phyloP scores from a whole-genome alignment of 2,888 invertebrate genomes.

The Malthinus flaveolus region DNA sequence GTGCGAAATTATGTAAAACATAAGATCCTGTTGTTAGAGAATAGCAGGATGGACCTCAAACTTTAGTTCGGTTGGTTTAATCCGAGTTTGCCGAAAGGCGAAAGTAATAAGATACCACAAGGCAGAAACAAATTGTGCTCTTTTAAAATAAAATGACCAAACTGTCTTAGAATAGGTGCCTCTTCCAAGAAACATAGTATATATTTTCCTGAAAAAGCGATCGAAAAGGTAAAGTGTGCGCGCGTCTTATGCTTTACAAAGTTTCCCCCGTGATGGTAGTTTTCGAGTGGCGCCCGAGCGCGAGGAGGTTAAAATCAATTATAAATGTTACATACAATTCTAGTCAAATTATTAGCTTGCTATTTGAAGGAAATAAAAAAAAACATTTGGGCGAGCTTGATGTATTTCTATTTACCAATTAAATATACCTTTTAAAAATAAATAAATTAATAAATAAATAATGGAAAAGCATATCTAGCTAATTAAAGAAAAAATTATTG shows the following conservation, averaged over 20 bases:
- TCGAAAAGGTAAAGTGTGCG: too few species aligned
- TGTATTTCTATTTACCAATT: constrained; percentile 28
- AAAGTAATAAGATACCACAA: too few species aligned
- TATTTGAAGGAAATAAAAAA: constrained; percentile 18
- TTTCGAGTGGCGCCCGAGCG: constrained; percentile 10
- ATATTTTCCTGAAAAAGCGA: too few species aligned
- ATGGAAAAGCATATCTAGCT: constrained; percentile 53
- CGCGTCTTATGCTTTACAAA: neutral
- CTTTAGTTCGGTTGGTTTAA: too few species aligned
- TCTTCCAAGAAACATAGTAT: too few species aligned
- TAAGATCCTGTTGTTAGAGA: too few species aligned
- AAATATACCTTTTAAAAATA: constrained; percentile 36
- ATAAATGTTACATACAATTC: constrained; percentile 30
- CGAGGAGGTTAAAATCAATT: too few species aligned
- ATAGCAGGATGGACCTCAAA: too few species aligned
- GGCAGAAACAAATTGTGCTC: too few species aligned
- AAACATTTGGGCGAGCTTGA: constrained; percentile 23
- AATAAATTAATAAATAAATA: constrained; percentile 11
- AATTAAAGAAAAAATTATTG: constrained; percentile 51
- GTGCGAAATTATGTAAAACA: constrained; percentile 1
- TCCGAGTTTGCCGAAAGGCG: too few species aligned
- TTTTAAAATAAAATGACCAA: too few species aligned
- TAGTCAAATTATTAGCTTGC: constrained; percentile 33
- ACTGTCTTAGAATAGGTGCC: too few species aligned
- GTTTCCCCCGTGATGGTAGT: constrained; percentile 2